phyloP scores from a whole-genome alignment of 2,888 invertebrate species.

The Julus scanicus region DNA sequence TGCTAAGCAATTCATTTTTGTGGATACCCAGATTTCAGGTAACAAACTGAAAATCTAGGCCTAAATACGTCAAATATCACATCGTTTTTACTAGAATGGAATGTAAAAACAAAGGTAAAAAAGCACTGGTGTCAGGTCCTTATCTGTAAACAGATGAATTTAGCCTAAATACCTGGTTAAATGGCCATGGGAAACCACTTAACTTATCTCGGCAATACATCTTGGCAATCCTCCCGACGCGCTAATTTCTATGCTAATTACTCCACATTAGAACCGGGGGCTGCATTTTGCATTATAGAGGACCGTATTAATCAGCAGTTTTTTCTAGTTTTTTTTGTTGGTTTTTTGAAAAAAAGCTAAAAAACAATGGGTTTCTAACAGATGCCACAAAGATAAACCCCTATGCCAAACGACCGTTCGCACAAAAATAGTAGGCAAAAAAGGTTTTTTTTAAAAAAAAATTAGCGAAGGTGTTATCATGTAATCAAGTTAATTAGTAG shows the following conservation, averaged over 20 bases:
- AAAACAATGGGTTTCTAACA: background rate
- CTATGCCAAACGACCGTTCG: background rate
- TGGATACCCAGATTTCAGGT: background rate
- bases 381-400: background rate
- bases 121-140: background rate
- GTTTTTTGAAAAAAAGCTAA: no score
- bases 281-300: conserved; percentile 8
- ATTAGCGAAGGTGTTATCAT: background rate
- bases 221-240: background rate
- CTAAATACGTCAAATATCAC: background rate
- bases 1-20: no score
- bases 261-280: background rate
- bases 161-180: conserved; percentile 9
- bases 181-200: conserved; percentile 34
- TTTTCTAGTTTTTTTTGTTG: background rate
- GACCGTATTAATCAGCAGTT: background rate
- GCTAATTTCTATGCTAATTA: conserved; percentile 30
- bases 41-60: background rate
- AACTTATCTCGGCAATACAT: background rate
- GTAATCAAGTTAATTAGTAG: background rate
- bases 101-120: background rate
- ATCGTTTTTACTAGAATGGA: background rate
- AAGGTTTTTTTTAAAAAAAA: background rate
- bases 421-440: background rate
- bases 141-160: background rate